phyloP scores from a whole-genome alignment of 2,888 invertebrate species.

The Rotaria socialis region DNA sequence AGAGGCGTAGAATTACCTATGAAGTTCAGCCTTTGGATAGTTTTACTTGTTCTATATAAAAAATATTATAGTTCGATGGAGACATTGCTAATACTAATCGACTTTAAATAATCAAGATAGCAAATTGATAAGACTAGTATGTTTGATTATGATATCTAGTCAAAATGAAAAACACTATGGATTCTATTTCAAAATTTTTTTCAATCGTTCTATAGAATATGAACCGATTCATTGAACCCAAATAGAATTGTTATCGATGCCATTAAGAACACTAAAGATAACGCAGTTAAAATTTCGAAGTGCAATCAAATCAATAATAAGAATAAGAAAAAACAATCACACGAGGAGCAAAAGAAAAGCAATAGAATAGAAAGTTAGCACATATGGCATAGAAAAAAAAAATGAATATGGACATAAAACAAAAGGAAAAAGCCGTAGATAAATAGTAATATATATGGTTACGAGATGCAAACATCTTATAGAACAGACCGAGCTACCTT shows the following conservation, averaged over 20 bases:
- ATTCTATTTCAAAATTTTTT: not conserved
- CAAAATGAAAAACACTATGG: not conserved
- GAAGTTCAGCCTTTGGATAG: too few species aligned
- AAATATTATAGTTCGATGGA: too few species aligned
- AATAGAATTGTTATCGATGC: not conserved
- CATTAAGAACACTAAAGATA: not conserved
- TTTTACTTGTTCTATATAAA: too few species aligned
- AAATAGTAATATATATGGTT: not conserved
- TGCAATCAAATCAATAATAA: not conserved
- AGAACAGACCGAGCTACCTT: not conserved
- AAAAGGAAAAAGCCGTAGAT: not conserved
- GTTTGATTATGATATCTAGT: not conserved
- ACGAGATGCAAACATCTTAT: not conserved
- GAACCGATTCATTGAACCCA: not conserved
- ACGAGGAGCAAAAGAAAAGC: not conserved
- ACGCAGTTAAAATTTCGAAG: not conserved
- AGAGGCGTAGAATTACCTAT: too few species aligned
- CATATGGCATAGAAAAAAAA: too few species aligned
- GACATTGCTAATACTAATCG: not conserved
- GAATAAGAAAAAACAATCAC: not conserved
- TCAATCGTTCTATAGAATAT: not conserved
- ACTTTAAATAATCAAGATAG: not conserved
- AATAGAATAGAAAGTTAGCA: not conserved
- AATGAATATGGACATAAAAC: not conserved
- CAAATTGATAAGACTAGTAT: not conserved